These are phyloP conservation scores for Argyresthia albistria DNA, from an alignment of 2,888 invertebrate genomes.

Conservation along the genomic window DNA sequence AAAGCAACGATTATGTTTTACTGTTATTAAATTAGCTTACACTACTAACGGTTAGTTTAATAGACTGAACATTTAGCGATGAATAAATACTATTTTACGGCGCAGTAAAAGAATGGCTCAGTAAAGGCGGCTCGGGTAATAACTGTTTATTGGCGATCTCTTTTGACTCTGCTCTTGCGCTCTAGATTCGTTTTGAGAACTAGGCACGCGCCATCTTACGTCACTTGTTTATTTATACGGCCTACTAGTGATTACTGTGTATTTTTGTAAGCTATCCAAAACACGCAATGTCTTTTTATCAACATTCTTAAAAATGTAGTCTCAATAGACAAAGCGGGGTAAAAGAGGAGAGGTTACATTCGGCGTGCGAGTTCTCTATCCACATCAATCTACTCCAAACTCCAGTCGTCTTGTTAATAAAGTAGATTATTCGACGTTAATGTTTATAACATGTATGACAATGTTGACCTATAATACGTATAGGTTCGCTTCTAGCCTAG, in stretches of 20 bases:
- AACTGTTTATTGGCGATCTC: neutral
- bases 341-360: too few relatives aligned
- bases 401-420: too few relatives aligned
- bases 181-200: slow-evolving; percentile 23
- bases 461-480: too few relatives aligned
- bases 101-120: neutral
- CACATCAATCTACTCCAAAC: too few relatives aligned
- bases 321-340: too few relatives aligned
- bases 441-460: too few relatives aligned
- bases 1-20: too few relatives aligned
- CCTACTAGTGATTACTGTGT: neutral
- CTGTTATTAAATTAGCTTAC: neutral
- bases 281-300: neutral
- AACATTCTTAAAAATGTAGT: too few relatives aligned
- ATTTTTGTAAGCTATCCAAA: neutral
- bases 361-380: too few relatives aligned
- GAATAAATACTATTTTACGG: neutral
- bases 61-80: neutral
- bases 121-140: neutral
- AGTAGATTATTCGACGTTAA: too few relatives aligned
- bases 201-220: slow-evolving; percentile 32
- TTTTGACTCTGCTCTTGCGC: neutral
- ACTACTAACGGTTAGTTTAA: neutral
- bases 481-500: neutral
- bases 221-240: slow-evolving; percentile 12